Conservation (phyloP, 2,888 invertebrate species). For the Dendrolimus pini region DNA sequence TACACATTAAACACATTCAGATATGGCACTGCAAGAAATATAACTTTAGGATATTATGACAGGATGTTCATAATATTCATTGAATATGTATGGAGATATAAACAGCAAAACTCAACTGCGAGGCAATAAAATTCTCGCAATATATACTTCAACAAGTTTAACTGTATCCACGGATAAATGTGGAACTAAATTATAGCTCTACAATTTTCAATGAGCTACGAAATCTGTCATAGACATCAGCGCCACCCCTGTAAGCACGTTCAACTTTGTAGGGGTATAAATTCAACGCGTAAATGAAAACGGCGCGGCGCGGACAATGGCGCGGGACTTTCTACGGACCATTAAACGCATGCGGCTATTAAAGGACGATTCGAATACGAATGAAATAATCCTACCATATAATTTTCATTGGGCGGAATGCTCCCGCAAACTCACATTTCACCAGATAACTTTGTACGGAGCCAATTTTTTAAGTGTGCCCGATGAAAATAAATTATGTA, state of each 20-base stretch:
- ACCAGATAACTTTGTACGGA: conserved; percentile 51
- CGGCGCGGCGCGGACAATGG: conserved; percentile 51
- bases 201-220: background rate
- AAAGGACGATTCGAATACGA: conserved; percentile 68
- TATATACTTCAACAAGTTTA: background rate
- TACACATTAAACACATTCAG: conserved; percentile 13
- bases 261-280: conserved; percentile 29
- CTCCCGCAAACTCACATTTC: conserved; percentile 60
- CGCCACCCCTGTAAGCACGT: background rate
- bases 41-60: conserved; percentile 33
- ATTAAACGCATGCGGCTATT: conserved; percentile 53
- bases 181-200: background rate
- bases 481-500: conserved; percentile 74
- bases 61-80: conserved; percentile 36
- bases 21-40: conserved; percentile 20
- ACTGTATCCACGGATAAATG: background rate
- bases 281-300: conserved; percentile 57
- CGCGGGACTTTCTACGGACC: conserved; percentile 49
- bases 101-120: conserved; percentile 46
- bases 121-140: conserved; percentile 36
- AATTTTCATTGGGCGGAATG: conserved; percentile 55
- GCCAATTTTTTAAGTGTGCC: conserved; percentile 74
- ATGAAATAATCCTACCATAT: conserved; percentile 72
- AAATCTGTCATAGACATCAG: background rate
- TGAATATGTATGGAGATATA: conserved; percentile 57